Evolutionary conservation across 2,888 invertebrate species (phyloP), one percentile per base, ranked within the genome.

Genomic region (Rosalia funebris): DNA sequence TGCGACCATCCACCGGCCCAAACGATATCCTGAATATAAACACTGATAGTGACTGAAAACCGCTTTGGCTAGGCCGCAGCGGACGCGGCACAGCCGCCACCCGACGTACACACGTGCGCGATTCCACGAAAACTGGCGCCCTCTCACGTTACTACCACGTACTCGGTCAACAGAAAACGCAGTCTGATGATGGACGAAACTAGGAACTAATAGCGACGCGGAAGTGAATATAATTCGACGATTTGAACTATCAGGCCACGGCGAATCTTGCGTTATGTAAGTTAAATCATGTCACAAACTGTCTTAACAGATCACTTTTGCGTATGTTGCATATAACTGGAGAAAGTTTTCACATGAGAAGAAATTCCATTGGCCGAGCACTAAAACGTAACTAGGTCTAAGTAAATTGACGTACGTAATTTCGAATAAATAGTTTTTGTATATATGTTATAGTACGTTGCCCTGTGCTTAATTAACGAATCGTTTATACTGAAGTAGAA

Each of bases 1-100:
- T 82, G 84, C 83, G 81, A 84, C 83, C 82, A 84, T 84, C 84
- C 84, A 85, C 83, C 73, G 80, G 68, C 79, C 83, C 79, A 86
- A 86, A 76, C 85, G 86, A 72, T 89, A 88, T 83, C 89, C 89
- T 81, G 90, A 90, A 84, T 90, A 90, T 86, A 90, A 88, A 84
- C 90, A 90, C 88, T 90, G 88, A 89, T 88, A 81, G 81, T 81
- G 80, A 78, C 79, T 79, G 73, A 77, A 70, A 58, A 45, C 47
- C 55, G 53, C 44, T 44, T 5, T 11, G 53, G 64, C 66, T 73
- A 75, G 70, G 76, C 70, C 73, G 71, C 72, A 66, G 61, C 73
- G 68, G 53, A 45, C 66, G 63, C 68, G 63, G 61, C 63, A 56
- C 61, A 61, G 57, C 19, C 50, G 44, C 39, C 53, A 44, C 45